These are phyloP conservation scores for Drosophila glabriapex DNA, from an alignment of 2,888 invertebrate species.

Conservation along the genomic window DNA sequence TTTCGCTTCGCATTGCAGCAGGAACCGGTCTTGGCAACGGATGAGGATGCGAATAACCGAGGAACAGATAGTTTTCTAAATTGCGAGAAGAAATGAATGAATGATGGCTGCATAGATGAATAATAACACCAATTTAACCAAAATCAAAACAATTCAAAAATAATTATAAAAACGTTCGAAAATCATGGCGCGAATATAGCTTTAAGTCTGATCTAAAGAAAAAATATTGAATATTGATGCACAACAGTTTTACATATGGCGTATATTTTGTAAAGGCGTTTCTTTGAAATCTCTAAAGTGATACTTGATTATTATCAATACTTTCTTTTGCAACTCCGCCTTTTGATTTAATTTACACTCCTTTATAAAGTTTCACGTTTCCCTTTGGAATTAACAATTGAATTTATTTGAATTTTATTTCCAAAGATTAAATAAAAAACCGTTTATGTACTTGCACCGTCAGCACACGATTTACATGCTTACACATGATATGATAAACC, in stretches of 20 bases:
- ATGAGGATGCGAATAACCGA: slow-evolving; percentile 43
- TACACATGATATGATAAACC: background rate
- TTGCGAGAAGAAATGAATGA: slow-evolving; percentile 62
- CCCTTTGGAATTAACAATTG: background rate
- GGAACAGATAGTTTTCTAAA: slow-evolving; percentile 43
- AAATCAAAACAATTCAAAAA: slow-evolving; percentile 52
- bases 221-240: slow-evolving; percentile 22
- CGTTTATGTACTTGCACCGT: slow-evolving; percentile 19
- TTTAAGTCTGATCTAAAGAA: slow-evolving; percentile 53
- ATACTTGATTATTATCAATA: background rate
- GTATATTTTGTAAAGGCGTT: background rate
- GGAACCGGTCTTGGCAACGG: slow-evolving; percentile 49
- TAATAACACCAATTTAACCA: slow-evolving; percentile 51
- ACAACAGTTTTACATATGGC: slow-evolving; percentile 27
- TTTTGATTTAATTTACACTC: background rate
- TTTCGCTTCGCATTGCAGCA: slow-evolving; percentile 71
- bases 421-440: background rate
- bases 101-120: slow-evolving; percentile 17
- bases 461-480: slow-evolving; percentile 35
- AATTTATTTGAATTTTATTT: background rate
- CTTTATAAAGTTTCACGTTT: background rate
- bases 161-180: slow-evolving; percentile 29
- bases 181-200: slow-evolving; percentile 44
- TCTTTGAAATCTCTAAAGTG: background rate
- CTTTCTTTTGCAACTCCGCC: background rate